These are phyloP conservation scores for Hydrozoanthus gracilis DNA, from an alignment of 92 coral and sea anemone species.

Conservation along the genomic window DNA sequence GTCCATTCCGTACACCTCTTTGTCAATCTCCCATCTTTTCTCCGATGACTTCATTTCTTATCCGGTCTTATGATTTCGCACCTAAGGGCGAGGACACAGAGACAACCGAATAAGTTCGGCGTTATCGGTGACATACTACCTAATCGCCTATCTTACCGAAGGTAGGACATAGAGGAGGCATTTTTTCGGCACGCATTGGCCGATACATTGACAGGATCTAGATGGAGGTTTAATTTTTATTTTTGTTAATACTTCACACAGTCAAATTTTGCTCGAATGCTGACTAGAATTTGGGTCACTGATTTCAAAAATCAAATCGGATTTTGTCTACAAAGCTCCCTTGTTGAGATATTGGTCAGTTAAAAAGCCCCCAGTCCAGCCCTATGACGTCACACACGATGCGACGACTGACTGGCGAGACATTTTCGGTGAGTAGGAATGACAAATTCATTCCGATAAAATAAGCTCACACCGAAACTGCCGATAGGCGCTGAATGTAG, in stretches of 20 bases:
- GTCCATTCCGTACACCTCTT: too few relatives aligned
- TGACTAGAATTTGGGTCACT: constrained; percentile 27
- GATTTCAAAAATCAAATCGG: too few relatives aligned
- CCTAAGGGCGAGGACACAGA: constrained; percentile 15
- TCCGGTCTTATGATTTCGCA: too few relatives aligned
- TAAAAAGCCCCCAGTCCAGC: too few relatives aligned
- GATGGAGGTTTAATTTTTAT: constrained; percentile 11
- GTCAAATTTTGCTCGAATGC: constrained; percentile 9
- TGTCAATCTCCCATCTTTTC: too few relatives aligned
- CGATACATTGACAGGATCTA: neutral
- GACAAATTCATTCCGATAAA: neutral
- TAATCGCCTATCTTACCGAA: neutral
- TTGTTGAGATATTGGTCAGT: too few relatives aligned
- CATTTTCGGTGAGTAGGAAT: too few relatives aligned
- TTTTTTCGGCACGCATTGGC: neutral
- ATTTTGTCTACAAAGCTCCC: too few relatives aligned
- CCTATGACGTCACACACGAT: too few relatives aligned
- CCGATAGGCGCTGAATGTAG: neutral
- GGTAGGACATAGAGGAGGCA: constrained; percentile 7
- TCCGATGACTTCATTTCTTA: too few relatives aligned
- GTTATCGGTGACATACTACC: constrained; percentile 12
- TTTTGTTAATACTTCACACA: constrained; percentile 5
- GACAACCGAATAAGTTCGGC: constrained; percentile 21
- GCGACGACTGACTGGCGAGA: too few relatives aligned
- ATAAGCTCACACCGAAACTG: neutral